Conservation (phyloP, 1,140 invertebrate species). For the Drosophila melanogaster region DNA sequence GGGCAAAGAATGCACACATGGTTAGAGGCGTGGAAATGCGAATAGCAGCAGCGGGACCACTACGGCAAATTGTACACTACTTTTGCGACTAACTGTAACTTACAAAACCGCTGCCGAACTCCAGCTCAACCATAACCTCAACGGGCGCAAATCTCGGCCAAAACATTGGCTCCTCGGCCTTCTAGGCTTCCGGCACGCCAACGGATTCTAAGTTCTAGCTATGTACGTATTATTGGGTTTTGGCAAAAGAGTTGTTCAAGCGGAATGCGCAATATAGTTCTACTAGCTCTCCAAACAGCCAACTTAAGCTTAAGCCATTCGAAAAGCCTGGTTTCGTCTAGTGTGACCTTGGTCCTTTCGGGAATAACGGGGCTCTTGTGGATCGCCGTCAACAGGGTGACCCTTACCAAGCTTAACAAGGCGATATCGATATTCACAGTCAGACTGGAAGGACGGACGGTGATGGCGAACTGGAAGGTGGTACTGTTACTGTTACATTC, state of each 20-base stretch:
- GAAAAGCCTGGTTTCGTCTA: background rate
- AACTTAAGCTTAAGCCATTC: conserved; percentile 1
- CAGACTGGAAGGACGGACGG: background rate
- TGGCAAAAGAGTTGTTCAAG: background rate
- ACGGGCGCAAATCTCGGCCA: conserved; percentile 22
- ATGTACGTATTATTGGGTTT: conserved; percentile 11
- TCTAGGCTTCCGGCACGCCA: background rate
- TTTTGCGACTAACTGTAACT: conserved; percentile 21
- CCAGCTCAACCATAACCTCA: conserved; percentile 35
- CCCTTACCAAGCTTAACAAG: background rate
- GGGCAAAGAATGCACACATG: conserved; percentile 49
- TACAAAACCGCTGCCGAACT: conserved; percentile 26
- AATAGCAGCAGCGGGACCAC: background rate
- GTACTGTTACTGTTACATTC: too few relatives aligned
- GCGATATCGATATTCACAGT: background rate
- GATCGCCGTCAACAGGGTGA: background rate
- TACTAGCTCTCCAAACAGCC: conserved; percentile 3
- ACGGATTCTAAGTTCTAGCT: conserved; percentile 15
- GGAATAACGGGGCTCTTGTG: background rate
- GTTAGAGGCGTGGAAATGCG: conserved; percentile 31
- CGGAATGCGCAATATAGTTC: conserved; percentile 3
- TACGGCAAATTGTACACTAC: background rate
- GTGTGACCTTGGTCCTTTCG: conserved; percentile 1
- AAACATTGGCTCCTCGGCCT: conserved; percentile 13
- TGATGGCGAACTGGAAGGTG: too few relatives aligned